phyloP scores from a whole-genome alignment of 2,113 vertebrate species.

The Rhodinocichla rosea region DNA sequence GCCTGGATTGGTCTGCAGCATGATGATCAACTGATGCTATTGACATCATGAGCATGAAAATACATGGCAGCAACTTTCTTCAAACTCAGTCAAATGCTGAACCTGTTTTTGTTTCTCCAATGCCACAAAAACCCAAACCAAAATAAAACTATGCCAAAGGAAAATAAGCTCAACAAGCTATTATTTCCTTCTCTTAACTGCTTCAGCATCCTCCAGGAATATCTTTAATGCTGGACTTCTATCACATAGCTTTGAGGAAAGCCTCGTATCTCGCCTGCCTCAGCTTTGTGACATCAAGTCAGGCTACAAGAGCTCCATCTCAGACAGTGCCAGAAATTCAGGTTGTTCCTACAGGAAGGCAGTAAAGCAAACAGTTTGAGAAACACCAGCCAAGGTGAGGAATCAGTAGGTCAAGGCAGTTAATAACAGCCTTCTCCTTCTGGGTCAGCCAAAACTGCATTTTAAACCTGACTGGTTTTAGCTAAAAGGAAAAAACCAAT shows the following conservation, averaged over 20 bases:
- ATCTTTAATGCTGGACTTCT: not conserved
- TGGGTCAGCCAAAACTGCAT: not conserved
- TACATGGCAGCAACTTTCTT: not conserved
- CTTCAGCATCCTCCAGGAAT: not conserved
- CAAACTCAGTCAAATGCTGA: not conserved
- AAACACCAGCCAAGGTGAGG: not conserved
- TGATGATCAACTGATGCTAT: fast-evolving
- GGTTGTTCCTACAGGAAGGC: not conserved
- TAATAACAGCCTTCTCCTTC: not conserved
- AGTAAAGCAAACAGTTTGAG: not conserved
- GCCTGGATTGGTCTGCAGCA: not conserved
- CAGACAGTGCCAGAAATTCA: not conserved
- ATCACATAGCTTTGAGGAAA: not conserved
- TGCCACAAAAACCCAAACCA: not conserved
- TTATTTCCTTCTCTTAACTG: not conserved
- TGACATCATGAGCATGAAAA: not conserved
- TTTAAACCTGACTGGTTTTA: not conserved
- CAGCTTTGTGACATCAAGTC: not conserved
- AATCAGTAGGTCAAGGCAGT: not conserved
- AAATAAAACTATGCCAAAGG: not conserved
- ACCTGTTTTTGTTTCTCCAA: not conserved
- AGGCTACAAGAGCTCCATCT: not conserved
- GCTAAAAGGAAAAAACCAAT: not conserved
- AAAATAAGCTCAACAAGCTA: not conserved
- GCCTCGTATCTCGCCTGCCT: not conserved